These are phyloP conservation scores for Nesoenas mayeri DNA, from an alignment of 2,113 vertebrate genomes.

Conservation along the genomic window DNA sequence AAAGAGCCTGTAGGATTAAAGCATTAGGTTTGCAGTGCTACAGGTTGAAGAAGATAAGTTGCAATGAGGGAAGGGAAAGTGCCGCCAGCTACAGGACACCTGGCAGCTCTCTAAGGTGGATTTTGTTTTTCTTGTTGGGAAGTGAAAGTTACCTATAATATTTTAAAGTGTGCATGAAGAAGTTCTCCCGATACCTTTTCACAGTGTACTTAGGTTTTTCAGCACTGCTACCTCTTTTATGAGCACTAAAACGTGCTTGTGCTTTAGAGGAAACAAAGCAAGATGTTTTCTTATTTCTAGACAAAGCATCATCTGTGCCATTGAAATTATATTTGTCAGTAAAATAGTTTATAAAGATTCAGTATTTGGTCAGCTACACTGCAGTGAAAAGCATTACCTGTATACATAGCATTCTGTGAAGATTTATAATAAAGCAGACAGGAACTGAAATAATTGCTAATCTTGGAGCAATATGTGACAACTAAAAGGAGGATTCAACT, in stretches of 20 bases:
- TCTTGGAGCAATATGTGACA: background rate
- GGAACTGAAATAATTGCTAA: background rate
- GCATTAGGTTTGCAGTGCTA: background rate
- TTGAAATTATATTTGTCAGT: background rate
- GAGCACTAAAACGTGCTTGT: background rate
- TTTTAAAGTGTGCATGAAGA: background rate
- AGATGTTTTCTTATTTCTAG: conserved; percentile 1
- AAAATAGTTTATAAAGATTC: background rate
- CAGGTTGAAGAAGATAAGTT: background rate
- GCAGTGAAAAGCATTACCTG: background rate
- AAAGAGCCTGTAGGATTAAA: background rate
- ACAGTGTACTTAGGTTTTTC: background rate
- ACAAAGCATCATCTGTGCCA: background rate
- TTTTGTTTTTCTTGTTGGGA: background rate
- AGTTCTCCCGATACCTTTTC: background rate
- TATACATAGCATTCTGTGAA: background rate
- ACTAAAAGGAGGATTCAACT: background rate
- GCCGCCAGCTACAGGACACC: background rate
- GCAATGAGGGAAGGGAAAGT: background rate
- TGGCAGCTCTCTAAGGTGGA: background rate
- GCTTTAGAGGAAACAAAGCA: background rate
- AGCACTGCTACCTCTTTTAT: background rate
- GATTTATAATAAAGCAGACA: background rate
- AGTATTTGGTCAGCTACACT: background rate
- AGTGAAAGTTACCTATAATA: background rate